phyloP scores from a whole-genome alignment of 2,113 vertebrate species.

The Sigmodon hispidus region DNA sequence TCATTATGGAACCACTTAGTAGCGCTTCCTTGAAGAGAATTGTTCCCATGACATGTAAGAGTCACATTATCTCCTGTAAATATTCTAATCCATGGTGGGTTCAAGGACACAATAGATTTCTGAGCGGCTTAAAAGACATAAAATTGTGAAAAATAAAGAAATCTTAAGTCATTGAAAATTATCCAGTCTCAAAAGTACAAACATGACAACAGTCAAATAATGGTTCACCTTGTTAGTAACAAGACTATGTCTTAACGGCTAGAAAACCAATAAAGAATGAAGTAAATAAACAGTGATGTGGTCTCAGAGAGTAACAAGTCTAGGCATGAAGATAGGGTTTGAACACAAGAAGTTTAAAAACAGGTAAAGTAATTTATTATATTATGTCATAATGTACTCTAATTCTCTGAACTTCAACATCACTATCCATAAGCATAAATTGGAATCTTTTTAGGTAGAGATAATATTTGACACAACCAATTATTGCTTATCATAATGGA shows the following conservation, averaged over 20 bases:
- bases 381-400: background rate
- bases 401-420: constrained; percentile 21
- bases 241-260: background rate
- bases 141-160: constrained; percentile 16
- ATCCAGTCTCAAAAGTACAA: background rate
- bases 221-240: background rate
- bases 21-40: background rate
- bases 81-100: constrained; percentile 68
- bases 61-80: constrained; percentile 62
- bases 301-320: background rate
- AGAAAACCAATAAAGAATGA: background rate
- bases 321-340: background rate
- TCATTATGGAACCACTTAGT: constrained; percentile 53
- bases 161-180: background rate
- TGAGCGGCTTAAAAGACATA: background rate
- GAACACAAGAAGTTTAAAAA: background rate
- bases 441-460: background rate
- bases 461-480: background rate
- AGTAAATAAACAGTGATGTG: background rate
- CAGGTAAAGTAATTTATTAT: background rate
- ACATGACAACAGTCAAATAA: background rate
- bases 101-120: constrained; percentile 45
- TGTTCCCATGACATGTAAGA: background rate
- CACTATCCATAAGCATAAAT: background rate
- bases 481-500: background rate